Evolutionary conservation across 2,888 invertebrate species (phyloP), one percentile per base, ranked within the genome.

Genomic region (Stenurella melanura): DNA sequence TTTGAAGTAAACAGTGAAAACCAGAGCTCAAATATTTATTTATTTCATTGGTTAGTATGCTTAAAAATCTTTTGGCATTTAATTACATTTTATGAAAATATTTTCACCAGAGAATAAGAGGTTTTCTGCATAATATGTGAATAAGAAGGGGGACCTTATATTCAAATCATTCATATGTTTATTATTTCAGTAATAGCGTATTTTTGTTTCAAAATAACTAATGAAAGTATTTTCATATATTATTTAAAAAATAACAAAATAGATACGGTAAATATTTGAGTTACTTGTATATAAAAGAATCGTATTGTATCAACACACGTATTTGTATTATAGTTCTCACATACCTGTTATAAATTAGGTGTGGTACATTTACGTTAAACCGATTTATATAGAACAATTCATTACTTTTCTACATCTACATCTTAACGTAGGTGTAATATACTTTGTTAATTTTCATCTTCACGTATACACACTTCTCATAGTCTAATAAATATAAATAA

Each of bases 331-430:
- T 79, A 75, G 60, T 70, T 70, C 70, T 60, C 70, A 60, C 70
- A 70, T 70, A 70, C 58, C 60, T 79, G 78, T 69, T 79, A 82
- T 83, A 82, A 83, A 83, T 82, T 82, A 81, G 78, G 68, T 73
- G 71, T 75, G 78, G 80, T 79, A 76, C 80, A 81, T 79, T 79
- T 79, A 78, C 79, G 75, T 73, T 82, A 78, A 74, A 75, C 73
- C 79, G 80, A 82, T 83, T 83, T 83, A 81, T 83, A 80, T 77
- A 74, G 73, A 81, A 82, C 81, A 82, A 82, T 83, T 83, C 82
- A 82, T 82, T 82, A 78, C 76, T 72, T 77, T 67, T 77, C 73
- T 72, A 70, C 71, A 38, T 77, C 73, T 72, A 70, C 71, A 38
- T 73, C 78, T 66, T 58, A 77, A 75, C 78, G 67, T 60, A 60